Conservation (phyloP, 1,140 invertebrate species). For the Colletes gigas region DNA sequence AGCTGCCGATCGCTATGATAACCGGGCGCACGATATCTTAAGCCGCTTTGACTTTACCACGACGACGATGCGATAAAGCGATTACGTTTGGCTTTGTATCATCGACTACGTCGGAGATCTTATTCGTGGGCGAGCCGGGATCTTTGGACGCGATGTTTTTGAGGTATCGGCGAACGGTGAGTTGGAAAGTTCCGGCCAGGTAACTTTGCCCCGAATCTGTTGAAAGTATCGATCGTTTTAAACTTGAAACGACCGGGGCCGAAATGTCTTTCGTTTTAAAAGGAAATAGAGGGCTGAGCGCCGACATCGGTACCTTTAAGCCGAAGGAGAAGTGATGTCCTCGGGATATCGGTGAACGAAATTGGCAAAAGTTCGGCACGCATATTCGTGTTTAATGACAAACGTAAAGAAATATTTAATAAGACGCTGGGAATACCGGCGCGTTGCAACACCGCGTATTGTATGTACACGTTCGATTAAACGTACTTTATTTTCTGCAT, state of each 20-base stretch:
- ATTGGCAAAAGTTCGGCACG: too few relatives aligned
- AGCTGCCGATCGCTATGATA: slow-evolving; percentile 15
- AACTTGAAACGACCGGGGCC: not conserved
- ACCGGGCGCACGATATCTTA: not conserved
- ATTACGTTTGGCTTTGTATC: slow-evolving; percentile 14
- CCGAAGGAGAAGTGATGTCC: not conserved
- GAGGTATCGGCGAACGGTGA: too few relatives aligned
- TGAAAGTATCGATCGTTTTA: not conserved
- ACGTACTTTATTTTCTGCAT: too few relatives aligned
- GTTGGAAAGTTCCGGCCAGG: not conserved
- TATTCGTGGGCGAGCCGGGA: not conserved
- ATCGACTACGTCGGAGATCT: not conserved
- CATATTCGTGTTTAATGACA: too few relatives aligned
- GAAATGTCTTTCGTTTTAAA: not conserved
- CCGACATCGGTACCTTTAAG: too few relatives aligned
- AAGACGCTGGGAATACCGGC: too few relatives aligned
- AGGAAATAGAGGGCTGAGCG: not conserved
- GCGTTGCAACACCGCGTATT: too few relatives aligned
- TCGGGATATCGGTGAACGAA: too few relatives aligned
- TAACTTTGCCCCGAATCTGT: not conserved
- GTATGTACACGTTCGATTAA: too few relatives aligned
- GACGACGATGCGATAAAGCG: slow-evolving; percentile 4
- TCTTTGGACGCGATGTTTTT: not conserved
- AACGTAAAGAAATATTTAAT: too few relatives aligned
- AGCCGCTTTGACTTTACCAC: not conserved